Base-by-base conservation (phyloP, 53 echinoderm and acorn worm genomes). In the Astropecten irregularis region DNA sequence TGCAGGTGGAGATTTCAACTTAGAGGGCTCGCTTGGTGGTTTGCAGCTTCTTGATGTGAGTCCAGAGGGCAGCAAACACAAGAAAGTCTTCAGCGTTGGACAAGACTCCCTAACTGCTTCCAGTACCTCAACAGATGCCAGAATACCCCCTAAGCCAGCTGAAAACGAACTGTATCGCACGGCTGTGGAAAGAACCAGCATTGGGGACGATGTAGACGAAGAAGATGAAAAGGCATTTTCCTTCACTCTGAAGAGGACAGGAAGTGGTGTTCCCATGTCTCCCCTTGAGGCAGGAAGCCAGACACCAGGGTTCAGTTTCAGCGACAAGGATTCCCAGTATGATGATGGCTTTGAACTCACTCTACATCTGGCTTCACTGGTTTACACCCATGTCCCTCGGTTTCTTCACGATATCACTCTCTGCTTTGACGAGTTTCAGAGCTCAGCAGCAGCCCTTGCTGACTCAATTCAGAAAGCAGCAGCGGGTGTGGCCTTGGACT, bases 401-500 rank as follows among this genome's bases (percentile, higher is more conserved):
- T 95, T 99, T 66, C 82, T 99, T 8, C 76, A 91, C 21, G 99
- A 91, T 23, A 59, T 99, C 32, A 85, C 94, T 42, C 76, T 85
- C 26, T 93, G 92, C 55, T 51, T 93, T 31, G 90, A 94, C 49
- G 99, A 99, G 67, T 99, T 99, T 66, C 91, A 99, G 30, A 95
- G 92, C 71, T 95, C 93, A 7, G 87, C 92, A 22, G 46, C 88
- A 32, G 71, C 91, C 11, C 88, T 94, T 20, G 99, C 94, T 14
- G 90, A 85, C 44, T 94, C 99, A 2, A 82, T 99, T 9, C 93
- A 99, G 86, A 91, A 92, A 74, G 99, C 88, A 18, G 99, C 99
- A 18, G 90, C 92, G 50, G 94, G 88, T 25, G 99, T 86, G 14
- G 99, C 99, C n/a, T 92, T 77, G 86, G 99, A 93, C 30, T 94